Evolutionary conservation across 2,113 vertebrate species (phyloP), one percentile per base, ranked within the genome.

Genomic region (Osmerus eperlanus): DNA sequence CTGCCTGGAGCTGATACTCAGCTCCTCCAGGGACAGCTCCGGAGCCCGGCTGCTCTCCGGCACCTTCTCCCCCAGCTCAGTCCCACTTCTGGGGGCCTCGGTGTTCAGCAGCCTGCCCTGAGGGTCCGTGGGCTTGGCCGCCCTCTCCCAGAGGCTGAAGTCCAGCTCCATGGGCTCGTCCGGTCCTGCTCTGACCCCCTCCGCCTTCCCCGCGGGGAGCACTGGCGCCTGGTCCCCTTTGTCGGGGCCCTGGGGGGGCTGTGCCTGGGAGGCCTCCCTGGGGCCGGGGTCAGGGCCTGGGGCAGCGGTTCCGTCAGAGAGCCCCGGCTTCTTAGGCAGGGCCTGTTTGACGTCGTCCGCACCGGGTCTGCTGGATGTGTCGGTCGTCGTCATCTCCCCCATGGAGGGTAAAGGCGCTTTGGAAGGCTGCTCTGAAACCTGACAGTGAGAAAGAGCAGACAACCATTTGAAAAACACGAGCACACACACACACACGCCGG

Each of bases 21-120:
- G 91, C 61, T 98, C 97, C 81, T 98, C 97, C 75, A 99, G 89
- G 28, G 97, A 99, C 15, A 99, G 92, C 68, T 99, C 97, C 0
- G 95, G 67, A 58, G 94, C 87, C 68, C 94, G 86, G 83, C 84
- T 91, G 65, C 77, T 83, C 74, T 97, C 95, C 0, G 83, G 74
- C 58, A 68, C 85, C 74, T 89, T 93, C 67, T 95, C 95, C 73
- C 87, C 91, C 0, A 83, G 32, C 41, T 76, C 88, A n/a, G 75
- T 68, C 0, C 29, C n/a, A 4, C 84, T 52, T 12, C 84, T 81
- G 0, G 54, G 78, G 3, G 66, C 84, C 28, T 90, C 93, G 0
- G 73, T 54, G 77, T 89, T 93, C 0, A 60, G 76, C 72, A 72
- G 0, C 52, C 86, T 86, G 73, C 72, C 79, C 67, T 87, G 88